phyloP scores from a whole-genome alignment of 2,888 invertebrate genomes.

The Drosophila demipolita region DNA sequence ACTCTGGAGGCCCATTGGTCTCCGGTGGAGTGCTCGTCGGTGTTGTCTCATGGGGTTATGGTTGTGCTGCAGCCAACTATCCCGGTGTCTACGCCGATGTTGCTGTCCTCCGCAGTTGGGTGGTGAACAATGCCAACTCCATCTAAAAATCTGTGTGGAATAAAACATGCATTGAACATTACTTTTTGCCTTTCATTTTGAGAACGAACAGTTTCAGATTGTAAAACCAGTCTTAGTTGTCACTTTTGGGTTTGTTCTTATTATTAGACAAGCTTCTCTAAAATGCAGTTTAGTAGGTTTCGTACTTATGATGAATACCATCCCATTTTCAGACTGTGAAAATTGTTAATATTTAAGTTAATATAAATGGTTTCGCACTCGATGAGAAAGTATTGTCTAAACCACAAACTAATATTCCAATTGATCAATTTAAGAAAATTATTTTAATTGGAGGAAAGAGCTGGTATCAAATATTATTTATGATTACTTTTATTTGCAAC shows the following conservation, averaged over 20 bases:
- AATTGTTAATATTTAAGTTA: background rate
- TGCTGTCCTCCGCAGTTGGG: constrained; percentile 60
- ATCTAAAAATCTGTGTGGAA: constrained; percentile 36
- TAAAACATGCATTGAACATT: constrained; percentile 23
- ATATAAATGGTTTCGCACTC: background rate
- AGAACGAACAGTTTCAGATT: background rate
- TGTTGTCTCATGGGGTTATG: constrained; percentile 81
- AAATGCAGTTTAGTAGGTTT: background rate
- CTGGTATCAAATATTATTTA: background rate
- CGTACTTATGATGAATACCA: background rate
- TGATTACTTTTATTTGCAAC: background rate
- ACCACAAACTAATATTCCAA: background rate
- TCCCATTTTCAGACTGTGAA: background rate
- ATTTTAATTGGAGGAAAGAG: background rate
- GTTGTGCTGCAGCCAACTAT: constrained; percentile 70
- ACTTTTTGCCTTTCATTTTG: background rate
- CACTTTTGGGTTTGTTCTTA: background rate
- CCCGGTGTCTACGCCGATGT: constrained; percentile 77
- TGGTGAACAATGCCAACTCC: constrained; percentile 29
- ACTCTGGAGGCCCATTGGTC: constrained; percentile 82
- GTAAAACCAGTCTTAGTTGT: background rate
- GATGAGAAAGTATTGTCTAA: background rate
- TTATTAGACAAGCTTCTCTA: background rate
- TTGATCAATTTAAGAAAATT: background rate
- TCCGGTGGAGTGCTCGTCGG: constrained; percentile 66